Evolutionary conservation across 2,888 invertebrate genomes (phyloP).

Genomic region (Caenorhabditis angaria): DNA sequence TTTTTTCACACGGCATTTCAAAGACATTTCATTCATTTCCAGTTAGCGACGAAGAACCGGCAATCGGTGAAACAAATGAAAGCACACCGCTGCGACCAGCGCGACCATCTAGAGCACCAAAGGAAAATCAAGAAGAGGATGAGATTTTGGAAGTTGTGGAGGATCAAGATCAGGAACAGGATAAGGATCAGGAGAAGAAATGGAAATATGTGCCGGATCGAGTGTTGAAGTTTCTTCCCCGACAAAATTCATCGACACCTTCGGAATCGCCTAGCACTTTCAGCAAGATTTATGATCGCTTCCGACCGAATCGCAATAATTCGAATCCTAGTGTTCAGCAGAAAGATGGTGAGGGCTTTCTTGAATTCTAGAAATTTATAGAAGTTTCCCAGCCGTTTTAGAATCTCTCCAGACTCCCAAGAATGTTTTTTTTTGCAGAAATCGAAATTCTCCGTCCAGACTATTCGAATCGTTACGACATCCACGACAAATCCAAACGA

Average conservation of each 20-base stretch:
- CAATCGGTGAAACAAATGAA: constrained; percentile 26
- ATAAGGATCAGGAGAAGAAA: constrained; percentile 21
- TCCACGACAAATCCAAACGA: constrained; percentile 42
- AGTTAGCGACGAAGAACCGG: constrained; percentile 21
- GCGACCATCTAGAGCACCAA: constrained; percentile 26
- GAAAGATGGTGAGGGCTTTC: too few species aligned
- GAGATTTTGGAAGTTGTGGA: constrained; percentile 17
- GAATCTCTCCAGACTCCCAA: too few species aligned
- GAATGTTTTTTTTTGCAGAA: constrained; percentile 28
- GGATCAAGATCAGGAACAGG: not conserved
- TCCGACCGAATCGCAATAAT: constrained; percentile 29
- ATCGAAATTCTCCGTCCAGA: constrained; percentile 52
- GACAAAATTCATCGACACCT: constrained; percentile 26
- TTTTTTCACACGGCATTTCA: constrained; percentile 7
- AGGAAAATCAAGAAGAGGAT: constrained; percentile 30
- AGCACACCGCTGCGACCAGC: constrained; percentile 39
- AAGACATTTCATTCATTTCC: too few species aligned
- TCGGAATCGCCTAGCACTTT: constrained; percentile 35
- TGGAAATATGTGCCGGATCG: constrained; percentile 38
- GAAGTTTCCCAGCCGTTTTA: too few species aligned
- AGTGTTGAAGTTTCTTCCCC: constrained; percentile 32
- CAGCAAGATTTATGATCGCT: constrained; percentile 24
- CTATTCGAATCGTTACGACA: constrained; percentile 56
- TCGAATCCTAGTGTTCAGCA: constrained; percentile 18
- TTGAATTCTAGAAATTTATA: not conserved